A percentile compares a stretch with the other conserved stretches of the same genome.
phyloP scores from a whole-genome alignment of 1,140 invertebrate genomes.

The Drosophila repletoides region DNA sequence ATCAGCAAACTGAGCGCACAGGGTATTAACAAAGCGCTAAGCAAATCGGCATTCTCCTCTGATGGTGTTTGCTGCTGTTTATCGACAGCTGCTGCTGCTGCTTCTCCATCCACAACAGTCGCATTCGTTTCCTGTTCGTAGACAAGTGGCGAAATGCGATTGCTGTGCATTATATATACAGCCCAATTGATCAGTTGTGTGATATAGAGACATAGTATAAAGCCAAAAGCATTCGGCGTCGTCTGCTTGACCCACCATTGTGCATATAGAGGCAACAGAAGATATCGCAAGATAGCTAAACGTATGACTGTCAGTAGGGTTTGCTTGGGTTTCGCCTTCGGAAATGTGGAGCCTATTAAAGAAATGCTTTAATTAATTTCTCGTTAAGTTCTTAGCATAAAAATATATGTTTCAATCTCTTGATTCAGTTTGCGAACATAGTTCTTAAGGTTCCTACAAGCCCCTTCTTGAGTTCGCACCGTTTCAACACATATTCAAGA shows the following conservation, averaged over 20 bases:
- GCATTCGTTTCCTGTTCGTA: constrained; percentile 27
- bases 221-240: constrained; percentile 87
- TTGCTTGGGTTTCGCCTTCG: constrained; percentile 96
- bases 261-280: constrained; percentile 91
- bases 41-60: constrained; percentile 65
- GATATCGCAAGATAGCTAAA: constrained; percentile 89
- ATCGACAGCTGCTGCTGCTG: constrained; percentile 3
- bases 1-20: constrained; percentile 90
- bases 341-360: constrained; percentile 92
- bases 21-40: constrained; percentile 87
- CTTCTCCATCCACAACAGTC: constrained; percentile 9
- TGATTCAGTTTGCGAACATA: too few relatives aligned
- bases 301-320: constrained; percentile 91
- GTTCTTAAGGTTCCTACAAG: too few relatives aligned
- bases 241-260: constrained; percentile 96
- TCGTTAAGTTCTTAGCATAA: neutral
- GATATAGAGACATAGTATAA: constrained; percentile 90
- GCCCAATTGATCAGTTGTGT: constrained; percentile 88
- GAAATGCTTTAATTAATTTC: neutral
- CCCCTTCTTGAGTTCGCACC: too few relatives aligned
- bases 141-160: constrained; percentile 67
- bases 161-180: constrained; percentile 84
- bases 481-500: too few relatives aligned
- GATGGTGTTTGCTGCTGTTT: constrained; percentile 37
- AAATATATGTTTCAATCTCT: neutral